These are phyloP conservation scores for Muscicapa adusta DNA, from an alignment of 2,113 vertebrate genomes.

Conservation along the genomic window DNA sequence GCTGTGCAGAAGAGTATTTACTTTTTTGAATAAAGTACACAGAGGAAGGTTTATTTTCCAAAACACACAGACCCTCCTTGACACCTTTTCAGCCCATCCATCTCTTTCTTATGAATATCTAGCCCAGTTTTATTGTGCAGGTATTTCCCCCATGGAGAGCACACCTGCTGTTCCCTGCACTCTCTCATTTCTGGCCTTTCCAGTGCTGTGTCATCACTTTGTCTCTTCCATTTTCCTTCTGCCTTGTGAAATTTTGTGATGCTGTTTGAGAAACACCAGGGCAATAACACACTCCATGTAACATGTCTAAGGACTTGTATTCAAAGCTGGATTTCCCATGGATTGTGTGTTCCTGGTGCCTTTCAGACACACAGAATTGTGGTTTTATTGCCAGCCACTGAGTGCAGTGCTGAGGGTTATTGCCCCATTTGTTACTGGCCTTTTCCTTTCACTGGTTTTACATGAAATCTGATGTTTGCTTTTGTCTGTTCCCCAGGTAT, in stretches of 20 bases:
- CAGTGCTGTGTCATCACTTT: not conserved
- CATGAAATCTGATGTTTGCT: no score
- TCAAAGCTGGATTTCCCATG: not conserved
- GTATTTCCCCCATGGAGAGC: not conserved
- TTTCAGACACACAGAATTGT: not conserved
- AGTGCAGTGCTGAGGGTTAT: not conserved
- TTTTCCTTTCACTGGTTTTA: rapidly evolving
- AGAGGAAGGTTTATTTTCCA: not conserved
- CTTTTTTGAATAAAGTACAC: not conserved
- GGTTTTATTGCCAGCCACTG: rapidly evolving
- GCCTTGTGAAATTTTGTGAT: not conserved
- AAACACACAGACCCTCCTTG: not conserved
- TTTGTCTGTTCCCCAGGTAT: conserved; percentile 78
- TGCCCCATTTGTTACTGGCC: rapidly evolving
- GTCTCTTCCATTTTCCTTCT: not conserved
- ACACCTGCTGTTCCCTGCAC: not conserved
- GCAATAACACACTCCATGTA: not conserved
- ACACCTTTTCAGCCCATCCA: not conserved
- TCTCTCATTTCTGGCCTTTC: not conserved
- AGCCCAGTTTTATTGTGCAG: not conserved
- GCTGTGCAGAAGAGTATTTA: not conserved
- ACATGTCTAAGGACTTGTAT: rapidly evolving
- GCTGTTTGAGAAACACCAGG: not conserved
- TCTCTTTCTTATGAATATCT: not conserved
- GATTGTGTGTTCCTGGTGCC: not conserved